phyloP scores from a whole-genome alignment of 2,888 invertebrate species.

The Eutolmus rufibarbis region DNA sequence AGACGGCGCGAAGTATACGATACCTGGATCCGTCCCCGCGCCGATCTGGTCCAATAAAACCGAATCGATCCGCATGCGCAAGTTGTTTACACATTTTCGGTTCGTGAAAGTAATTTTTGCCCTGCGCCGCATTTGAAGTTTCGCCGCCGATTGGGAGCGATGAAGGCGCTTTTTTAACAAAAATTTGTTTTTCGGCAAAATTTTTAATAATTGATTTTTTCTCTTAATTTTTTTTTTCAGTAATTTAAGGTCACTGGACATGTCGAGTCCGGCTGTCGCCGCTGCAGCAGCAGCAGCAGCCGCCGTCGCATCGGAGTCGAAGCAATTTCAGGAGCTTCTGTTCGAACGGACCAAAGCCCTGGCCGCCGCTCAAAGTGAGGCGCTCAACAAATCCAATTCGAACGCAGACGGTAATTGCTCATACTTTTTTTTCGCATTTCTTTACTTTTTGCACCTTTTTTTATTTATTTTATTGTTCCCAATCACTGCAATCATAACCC shows the following conservation, averaged over 20 bases:
- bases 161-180: background rate
- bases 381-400: constrained; percentile 62
- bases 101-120: background rate
- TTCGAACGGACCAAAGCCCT: constrained; percentile 79
- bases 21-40: background rate
- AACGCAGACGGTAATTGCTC: constrained; percentile 61
- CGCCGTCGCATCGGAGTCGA: constrained; percentile 64
- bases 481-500: constrained; percentile 4
- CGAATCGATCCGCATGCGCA: constrained; percentile 11
- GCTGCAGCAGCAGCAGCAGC: constrained; percentile 79
- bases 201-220: constrained; percentile 46
- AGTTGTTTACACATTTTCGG: constrained; percentile 8
- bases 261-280: constrained; percentile 66
- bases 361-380: constrained; percentile 65
- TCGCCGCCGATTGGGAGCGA: constrained; percentile 1
- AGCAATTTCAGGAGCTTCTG: constrained; percentile 76
- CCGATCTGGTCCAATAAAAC: constrained; percentile 1
- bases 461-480: background rate
- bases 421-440: constrained; percentile 7
- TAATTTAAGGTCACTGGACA: constrained; percentile 80
- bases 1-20: constrained; percentile 4
- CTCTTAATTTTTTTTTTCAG: constrained; percentile 65
- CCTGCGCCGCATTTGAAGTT: background rate
- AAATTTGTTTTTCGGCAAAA: background rate
- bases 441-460: constrained; percentile 19